Percentiles rank a stretch among this genome's conserved stretches.
phyloP scores from a whole-genome alignment of 2,888 invertebrate genomes.

The Salticus scenicus region DNA sequence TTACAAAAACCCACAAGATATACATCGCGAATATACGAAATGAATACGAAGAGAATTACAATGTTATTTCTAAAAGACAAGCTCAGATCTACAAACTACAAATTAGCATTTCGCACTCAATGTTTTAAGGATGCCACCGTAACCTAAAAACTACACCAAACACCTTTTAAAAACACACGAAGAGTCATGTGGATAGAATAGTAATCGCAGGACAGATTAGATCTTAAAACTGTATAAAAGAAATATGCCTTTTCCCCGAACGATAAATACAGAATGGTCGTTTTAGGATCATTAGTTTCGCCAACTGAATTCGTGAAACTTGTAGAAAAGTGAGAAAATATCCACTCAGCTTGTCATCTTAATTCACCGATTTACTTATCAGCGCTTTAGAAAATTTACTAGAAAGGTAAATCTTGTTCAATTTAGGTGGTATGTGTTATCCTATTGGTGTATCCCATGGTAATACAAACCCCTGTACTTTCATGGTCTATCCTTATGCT shows the following conservation, averaged over 20 bases:
- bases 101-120: too few species aligned
- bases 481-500: too few species aligned
- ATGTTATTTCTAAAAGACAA: too few species aligned
- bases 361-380: neutral
- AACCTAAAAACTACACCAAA: neutral
- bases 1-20: too few species aligned
- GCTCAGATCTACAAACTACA: too few species aligned
- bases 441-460: too few species aligned
- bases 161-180: neutral
- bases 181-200: neutral
- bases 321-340: neutral
- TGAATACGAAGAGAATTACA: too few species aligned
- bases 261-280: neutral
- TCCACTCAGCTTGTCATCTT: neutral
- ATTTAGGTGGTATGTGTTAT: too few species aligned
- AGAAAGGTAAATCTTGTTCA: too few species aligned
- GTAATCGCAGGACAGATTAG: neutral
- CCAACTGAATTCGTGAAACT: conserved; percentile 6
- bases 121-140: neutral
- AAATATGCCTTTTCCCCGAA: neutral
- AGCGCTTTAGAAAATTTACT: too few species aligned
- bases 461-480: too few species aligned
- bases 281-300: neutral
- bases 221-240: neutral
- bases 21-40: too few species aligned